Evolutionary conservation across 2,113 vertebrate species (phyloP), one percentile per base, ranked within the genome.

Genomic region (Phainopepla nitens): DNA sequence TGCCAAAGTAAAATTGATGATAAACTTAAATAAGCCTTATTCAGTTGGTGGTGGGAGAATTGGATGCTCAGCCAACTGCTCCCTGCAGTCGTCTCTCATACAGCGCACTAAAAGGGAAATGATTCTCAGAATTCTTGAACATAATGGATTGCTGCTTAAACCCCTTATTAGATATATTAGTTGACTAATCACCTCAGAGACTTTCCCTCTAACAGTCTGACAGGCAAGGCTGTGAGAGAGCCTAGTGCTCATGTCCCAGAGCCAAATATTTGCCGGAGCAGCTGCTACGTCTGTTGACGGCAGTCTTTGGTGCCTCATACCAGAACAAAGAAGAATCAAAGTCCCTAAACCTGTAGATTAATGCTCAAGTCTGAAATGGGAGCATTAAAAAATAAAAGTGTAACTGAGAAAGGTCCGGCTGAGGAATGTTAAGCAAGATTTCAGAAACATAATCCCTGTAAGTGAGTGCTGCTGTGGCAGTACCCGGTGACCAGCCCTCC

Each of bases 181-280:
- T 86, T 95, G 89, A 91, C 70, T 90, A 93, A 97, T 94, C 88
- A 89, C 90, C 94, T 94, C 68, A 11, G 92, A 92, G 92, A 83
- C 56, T 88, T 93, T 84, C 27, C 28, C 60, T 78, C 60, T 78
- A 88, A 54, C 64, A 66, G 49, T 62, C 45, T 92, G 88, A 94
- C 90, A 88, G 82, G 79, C 72, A 19, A 75, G n/a, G 62, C 70
- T 93, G 81, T 72, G 83, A 94, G 65, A 83, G 60, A 14, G 28
- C 54, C 79, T 79, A 16, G 71, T 42, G 79, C 72, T 96, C 39
- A 4, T 1, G 25, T 92, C 88, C 65, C 86, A 66, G 49, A 92
- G 93, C 88, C 86, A 93, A 19, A 39, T 79, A 54, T n/a, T 89
- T 94, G 61, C 70, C 1, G 2, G 85, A 93, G 82, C 96, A 92